A percentile compares a stretch with the other conserved stretches of the same genome.
These are phyloP conservation scores for Notocelia uddmanniana DNA, from an alignment of 2,888 invertebrate species.

Conservation along the genomic window DNA sequence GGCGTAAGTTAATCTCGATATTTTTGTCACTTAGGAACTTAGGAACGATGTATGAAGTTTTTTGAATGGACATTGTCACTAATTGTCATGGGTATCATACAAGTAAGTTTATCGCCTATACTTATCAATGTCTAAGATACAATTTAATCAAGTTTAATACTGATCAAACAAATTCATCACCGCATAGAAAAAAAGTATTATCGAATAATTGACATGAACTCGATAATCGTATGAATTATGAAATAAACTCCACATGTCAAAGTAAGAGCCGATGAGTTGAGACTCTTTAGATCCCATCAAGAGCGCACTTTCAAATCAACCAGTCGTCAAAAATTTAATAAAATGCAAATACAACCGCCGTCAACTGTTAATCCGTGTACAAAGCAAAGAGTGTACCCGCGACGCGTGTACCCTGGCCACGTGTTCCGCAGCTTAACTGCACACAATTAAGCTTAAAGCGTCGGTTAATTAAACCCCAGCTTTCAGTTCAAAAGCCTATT, in stretches of 20 bases:
- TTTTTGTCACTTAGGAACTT: no score
- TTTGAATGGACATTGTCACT: no score
- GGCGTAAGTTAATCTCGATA: no score
- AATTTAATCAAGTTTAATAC: neutral
- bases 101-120: no score
- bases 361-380: slow-evolving; percentile 41
- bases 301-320: slow-evolving; percentile 20
- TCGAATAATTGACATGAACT: neutral
- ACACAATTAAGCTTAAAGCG: slow-evolving; percentile 84
- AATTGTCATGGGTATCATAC: no score
- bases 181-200: neutral
- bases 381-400: slow-evolving; percentile 40
- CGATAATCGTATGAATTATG: neutral
- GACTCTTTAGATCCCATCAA: slow-evolving; percentile 23
- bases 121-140: neutral
- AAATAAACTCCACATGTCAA: neutral
- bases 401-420: slow-evolving; percentile 73
- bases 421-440: slow-evolving; percentile 81
- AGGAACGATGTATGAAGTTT: no score
- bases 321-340: slow-evolving; percentile 43
- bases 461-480: slow-evolving; percentile 83
- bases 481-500: slow-evolving; percentile 80
- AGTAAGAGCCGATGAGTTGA: neutral
- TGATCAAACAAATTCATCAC: neutral
- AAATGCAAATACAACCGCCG: slow-evolving; percentile 46